Conservation (phyloP, 2,113 vertebrate genomes). For the Pseudopipra pipra region DNA sequence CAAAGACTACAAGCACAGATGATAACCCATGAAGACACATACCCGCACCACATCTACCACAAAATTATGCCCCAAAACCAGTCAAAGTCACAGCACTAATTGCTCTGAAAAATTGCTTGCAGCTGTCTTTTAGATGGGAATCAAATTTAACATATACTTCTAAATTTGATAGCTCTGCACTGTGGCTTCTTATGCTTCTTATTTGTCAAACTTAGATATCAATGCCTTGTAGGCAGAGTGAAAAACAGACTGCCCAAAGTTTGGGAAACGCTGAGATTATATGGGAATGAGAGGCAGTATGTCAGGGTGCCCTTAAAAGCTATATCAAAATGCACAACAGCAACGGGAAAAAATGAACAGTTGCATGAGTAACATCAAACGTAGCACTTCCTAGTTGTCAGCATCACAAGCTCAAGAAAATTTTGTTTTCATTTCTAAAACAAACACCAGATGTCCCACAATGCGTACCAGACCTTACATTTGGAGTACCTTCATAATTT, state of each 20-base stretch:
- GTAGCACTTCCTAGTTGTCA: not conserved
- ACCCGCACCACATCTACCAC: not conserved
- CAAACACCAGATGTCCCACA: not conserved
- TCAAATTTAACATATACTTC: not conserved
- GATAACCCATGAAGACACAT: not conserved
- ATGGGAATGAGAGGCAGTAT: not conserved
- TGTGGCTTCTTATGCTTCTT: not conserved
- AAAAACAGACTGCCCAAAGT: not conserved
- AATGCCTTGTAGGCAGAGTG: not conserved
- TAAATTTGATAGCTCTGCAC: not conserved
- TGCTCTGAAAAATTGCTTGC: not conserved
- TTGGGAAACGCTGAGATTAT: not conserved
- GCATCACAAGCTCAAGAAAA: not conserved
- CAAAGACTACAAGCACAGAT: not conserved
- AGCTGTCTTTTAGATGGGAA: not conserved
- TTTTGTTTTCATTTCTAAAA: not conserved
- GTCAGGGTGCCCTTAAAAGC: not conserved
- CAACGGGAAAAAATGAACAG: not conserved
- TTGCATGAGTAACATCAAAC: not conserved
- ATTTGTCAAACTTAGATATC: not conserved
- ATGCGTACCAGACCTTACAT: not conserved
- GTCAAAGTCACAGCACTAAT: not conserved
- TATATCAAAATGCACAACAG: not conserved
- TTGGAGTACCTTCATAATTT: not conserved
- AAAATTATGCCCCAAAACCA: not conserved